Conservation (phyloP, 2,888 invertebrate genomes). For the Aphodius granarius region DNA sequence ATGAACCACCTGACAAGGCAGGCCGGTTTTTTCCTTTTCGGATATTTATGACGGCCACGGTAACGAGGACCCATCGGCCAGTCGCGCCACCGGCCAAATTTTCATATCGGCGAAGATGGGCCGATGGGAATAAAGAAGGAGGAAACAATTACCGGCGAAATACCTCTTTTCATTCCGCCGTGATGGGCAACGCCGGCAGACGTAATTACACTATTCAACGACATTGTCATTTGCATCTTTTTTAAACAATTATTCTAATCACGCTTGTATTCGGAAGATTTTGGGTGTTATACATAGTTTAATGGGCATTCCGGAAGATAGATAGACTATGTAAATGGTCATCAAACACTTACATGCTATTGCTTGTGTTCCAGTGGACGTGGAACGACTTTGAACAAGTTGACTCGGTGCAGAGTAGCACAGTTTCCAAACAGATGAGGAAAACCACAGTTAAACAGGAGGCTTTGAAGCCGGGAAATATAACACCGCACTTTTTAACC, state of each 20-base stretch:
- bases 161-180: not conserved
- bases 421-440: slow-evolving; percentile 60
- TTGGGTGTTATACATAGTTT: not conserved
- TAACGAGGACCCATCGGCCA: slow-evolving; percentile 20
- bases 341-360: slow-evolving; percentile 80
- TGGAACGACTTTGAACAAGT: slow-evolving; percentile 83
- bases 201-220: too few species aligned
- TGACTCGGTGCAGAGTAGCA: slow-evolving; percentile 60
- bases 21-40: slow-evolving; percentile 27
- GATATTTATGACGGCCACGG: slow-evolving; percentile 30
- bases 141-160: not conserved
- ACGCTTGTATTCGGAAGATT: not conserved
- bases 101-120: not conserved
- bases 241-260: too few species aligned
- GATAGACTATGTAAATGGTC: not conserved
- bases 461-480: slow-evolving; percentile 43
- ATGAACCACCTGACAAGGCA: slow-evolving; percentile 30
- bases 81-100: not conserved
- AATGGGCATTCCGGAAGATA: not conserved
- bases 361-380: slow-evolving; percentile 90
- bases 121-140: not conserved
- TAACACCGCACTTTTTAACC: slow-evolving; percentile 44
- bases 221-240: too few species aligned
- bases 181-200: too few species aligned
- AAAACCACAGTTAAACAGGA: slow-evolving; percentile 60